A percentile compares a stretch with the other conserved stretches of the same genome.
Conservation (phyloP, 2,888 invertebrate genomes). For the Caenorhabditis zanzibari region DNA sequence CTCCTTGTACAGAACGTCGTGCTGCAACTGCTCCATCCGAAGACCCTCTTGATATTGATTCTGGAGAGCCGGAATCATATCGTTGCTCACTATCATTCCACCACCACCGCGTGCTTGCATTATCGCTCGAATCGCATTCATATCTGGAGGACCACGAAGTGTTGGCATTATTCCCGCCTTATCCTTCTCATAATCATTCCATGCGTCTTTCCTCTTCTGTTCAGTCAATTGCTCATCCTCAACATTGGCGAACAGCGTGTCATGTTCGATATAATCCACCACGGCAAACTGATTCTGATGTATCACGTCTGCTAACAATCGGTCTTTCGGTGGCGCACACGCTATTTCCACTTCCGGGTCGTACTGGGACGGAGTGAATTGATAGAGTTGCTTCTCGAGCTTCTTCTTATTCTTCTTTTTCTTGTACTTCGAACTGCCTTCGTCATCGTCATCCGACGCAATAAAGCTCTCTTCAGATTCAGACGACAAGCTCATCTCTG, state of each 20-base stretch:
- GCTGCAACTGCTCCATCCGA: conserved; percentile 28
- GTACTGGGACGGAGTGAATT: conserved; percentile 84
- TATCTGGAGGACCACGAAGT: not conserved
- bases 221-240: conserved; percentile 94
- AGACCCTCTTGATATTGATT: conserved; percentile 12
- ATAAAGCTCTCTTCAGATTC: conserved; percentile 29
- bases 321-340: conserved; percentile 82
- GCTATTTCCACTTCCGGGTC: conserved; percentile 62
- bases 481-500: conserved; percentile 16
- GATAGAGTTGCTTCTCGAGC: conserved; percentile 88
- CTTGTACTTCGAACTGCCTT: conserved; percentile 10
- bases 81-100: conserved; percentile 16
- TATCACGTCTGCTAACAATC: conserved; percentile 92
- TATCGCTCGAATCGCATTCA: not conserved
- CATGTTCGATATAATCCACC: conserved; percentile 95
- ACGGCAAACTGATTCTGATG: conserved; percentile 89
- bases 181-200: conserved; percentile 97
- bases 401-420: conserved; percentile 23
- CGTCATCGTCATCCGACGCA: conserved; percentile 49
- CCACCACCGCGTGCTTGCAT: not conserved
- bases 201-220: conserved; percentile 87
- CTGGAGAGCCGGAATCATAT: conserved; percentile 20
- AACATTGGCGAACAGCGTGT: conserved; percentile 94
- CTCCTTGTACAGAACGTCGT: conserved; percentile 56
- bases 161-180: conserved; percentile 74